Conservation (phyloP, 1,140 invertebrate species). For the Saccostrea glomerata region DNA sequence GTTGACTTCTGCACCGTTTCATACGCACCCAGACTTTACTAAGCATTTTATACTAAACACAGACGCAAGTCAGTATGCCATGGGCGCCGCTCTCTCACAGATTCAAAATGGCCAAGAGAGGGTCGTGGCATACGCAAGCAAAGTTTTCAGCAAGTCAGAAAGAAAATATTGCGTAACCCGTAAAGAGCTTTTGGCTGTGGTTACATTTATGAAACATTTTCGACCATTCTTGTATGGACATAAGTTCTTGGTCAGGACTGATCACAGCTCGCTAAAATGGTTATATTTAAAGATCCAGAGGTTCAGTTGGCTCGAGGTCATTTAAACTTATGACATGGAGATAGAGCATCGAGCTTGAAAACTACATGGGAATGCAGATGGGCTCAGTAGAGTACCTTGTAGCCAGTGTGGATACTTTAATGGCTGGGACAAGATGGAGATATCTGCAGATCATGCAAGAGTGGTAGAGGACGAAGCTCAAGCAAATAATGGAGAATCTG, state of each 20-base stretch:
- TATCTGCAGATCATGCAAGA: background rate
- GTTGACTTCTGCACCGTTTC: conserved; percentile 60
- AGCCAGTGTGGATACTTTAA: conserved; percentile 14
- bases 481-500: background rate
- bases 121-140: conserved; percentile 49
- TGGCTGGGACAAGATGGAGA: background rate
- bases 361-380: conserved; percentile 65
- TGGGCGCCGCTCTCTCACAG: conserved; percentile 77
- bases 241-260: conserved; percentile 57
- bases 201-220: conserved; percentile 45
- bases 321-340: conserved; percentile 65
- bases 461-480: background rate
- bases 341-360: conserved; percentile 61
- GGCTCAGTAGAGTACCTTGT: conserved; percentile 52
- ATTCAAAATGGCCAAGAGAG: conserved; percentile 58
- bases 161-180: conserved; percentile 51
- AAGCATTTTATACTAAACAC: conserved; percentile 75
- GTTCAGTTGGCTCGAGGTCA: conserved; percentile 58
- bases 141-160: conserved; percentile 39
- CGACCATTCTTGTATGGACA: conserved; percentile 57
- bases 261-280: conserved; percentile 62
- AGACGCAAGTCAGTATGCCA: conserved; percentile 76
- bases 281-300: conserved; percentile 59
- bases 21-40: conserved; percentile 67
- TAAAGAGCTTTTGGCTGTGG: conserved; percentile 59